A percentile compares a stretch with the other conserved stretches of the same genome.
These are phyloP conservation scores for Sturnus vulgaris DNA, from an alignment of 2,113 vertebrate species.

Conservation along the genomic window DNA sequence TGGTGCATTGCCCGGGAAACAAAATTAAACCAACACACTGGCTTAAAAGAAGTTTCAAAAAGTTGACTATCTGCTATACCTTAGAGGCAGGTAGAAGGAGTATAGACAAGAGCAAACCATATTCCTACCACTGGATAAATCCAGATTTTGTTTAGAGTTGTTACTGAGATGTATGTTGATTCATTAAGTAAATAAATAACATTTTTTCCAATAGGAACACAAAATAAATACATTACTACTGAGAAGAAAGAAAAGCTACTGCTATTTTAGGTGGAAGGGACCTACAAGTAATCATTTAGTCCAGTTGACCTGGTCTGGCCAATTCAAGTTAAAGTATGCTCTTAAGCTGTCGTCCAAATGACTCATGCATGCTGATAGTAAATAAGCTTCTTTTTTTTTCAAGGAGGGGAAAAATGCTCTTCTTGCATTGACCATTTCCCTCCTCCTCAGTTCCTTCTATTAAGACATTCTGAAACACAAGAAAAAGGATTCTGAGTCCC, in stretches of 20 bases:
- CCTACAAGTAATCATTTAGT: not conserved
- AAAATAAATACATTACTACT: not conserved
- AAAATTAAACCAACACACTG: too few species aligned
- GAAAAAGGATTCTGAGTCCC: rapidly evolving
- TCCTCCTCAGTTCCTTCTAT: not conserved
- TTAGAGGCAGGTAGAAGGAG: not conserved
- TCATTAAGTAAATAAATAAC: not conserved
- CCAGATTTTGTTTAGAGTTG: not conserved
- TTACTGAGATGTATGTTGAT: not conserved
- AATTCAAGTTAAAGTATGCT: not conserved
- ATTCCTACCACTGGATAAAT: not conserved
- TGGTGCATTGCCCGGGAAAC: too few species aligned
- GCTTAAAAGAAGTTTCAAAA: not conserved
- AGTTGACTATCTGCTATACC: not conserved
- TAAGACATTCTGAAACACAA: not conserved
- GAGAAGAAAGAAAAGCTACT: not conserved
- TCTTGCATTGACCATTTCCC: not conserved
- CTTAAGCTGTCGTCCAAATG: not conserved
- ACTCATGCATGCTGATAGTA: not conserved
- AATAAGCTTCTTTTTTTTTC: not conserved
- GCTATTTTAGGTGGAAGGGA: not conserved
- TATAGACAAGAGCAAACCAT: not conserved
- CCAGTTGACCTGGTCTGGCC: not conserved
- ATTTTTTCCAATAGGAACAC: not conserved
- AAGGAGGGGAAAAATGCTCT: not conserved